Conservation (phyloP, 2,888 invertebrate species). For the Molanna angustata region DNA sequence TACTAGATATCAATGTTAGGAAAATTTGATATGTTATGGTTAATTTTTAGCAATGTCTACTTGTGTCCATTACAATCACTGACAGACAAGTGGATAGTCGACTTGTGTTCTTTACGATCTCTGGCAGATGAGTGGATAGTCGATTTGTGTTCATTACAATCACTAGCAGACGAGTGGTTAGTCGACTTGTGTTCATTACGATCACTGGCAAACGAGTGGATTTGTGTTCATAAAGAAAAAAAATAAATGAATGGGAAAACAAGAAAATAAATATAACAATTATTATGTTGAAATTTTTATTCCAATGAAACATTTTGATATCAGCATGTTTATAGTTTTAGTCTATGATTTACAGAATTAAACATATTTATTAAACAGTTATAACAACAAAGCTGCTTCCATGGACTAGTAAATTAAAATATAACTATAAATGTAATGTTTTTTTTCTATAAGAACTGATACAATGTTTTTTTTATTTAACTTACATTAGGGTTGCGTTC, state of each 20-base stretch:
- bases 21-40: too few species aligned
- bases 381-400: slow-evolving; percentile 7
- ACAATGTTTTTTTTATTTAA: neutral
- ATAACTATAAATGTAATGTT: neutral
- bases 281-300: slow-evolving; percentile 14
- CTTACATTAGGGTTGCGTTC: neutral
- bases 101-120: too few species aligned
- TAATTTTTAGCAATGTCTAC: too few species aligned
- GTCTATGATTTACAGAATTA: slow-evolving; percentile 9
- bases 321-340: slow-evolving; percentile 16
- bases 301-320: slow-evolving; percentile 17
- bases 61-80: too few species aligned
- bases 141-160: too few species aligned
- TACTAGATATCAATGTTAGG: too few species aligned
- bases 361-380: neutral
- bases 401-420: slow-evolving; percentile 9
- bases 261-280: neutral
- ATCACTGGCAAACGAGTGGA: too few species aligned
- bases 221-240: too few species aligned
- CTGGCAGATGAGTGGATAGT: too few species aligned
- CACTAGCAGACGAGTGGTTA: too few species aligned
- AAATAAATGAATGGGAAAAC: neutral
- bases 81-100: too few species aligned
- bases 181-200: too few species aligned
- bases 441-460: neutral